Evolutionary conservation across 2,888 invertebrate genomes (phyloP), one percentile per base, ranked within the genome.

Genomic region (Orthosia cruda): DNA sequence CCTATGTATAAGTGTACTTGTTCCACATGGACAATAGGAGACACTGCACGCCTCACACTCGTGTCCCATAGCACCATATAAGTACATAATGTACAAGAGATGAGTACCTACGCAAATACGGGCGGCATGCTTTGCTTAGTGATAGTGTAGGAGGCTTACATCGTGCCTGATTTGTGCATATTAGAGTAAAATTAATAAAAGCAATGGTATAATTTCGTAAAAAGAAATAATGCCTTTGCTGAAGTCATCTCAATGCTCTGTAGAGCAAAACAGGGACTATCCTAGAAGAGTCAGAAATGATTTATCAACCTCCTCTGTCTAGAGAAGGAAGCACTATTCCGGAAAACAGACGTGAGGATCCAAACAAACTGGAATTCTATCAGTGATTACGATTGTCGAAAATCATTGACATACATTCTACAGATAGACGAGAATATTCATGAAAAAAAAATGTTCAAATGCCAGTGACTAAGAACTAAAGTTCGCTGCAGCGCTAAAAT

Each of bases 91-190:
- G 40, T 52, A 76, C 40, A 49, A 76, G 55, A 65, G 49, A 26
- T 59, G 82, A 52, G 50, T n/a, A 59, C 18, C 20, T 64, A 49
- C 77, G 82, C 40, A 81, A 54, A 77, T 77, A 81, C 77, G 52
- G 77, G 82, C 58, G 18, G 61, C 54, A 69, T 65, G 40, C 40
- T 64, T 76, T 81, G 26, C 82, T 77, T 81, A 76, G 76, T 59
- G 64, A 81, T 81, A 77, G 40, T 32, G 13, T 58, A n/a, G n/a
- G 57, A 81, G 32, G 52, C 76, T 59, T 26, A 59, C 81, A 81
- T 59, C 81, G 16, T 3, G 18, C 47, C 23, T 49, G 81, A 74
- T 63, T 75, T 77, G 32, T 81, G 75, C 52, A 63, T 63, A 32
- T 54, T 20, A 58, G 4, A 74, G 26, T 58, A 13, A 15, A 32